Base-by-base conservation (phyloP, 2,797 vertebrate species). In the Amazonetta brasiliensis region DNA sequence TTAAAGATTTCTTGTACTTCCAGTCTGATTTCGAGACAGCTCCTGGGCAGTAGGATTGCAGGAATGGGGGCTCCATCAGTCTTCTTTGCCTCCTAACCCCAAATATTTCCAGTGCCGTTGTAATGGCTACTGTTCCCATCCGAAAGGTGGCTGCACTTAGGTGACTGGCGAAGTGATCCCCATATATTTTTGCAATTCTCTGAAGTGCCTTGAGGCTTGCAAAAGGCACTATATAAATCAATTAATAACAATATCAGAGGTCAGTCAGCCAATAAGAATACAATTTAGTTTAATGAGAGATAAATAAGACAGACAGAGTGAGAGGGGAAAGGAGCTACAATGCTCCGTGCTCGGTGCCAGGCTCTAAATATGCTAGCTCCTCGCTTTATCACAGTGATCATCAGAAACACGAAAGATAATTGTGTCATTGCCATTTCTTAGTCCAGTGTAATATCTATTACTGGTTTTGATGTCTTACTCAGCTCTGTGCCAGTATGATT, bases 381-480 rank as follows among this genome's bases (percentile, higher is more conserved):
- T 91, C 35, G 8, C 75, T 94, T 96, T 95, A 85, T 97, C 87
- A 23, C 71, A 74, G 79, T n/a, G 79, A 95, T 96, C 74, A 95
- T 90, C 87, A 94, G 74, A 92, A 94, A 90, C 55, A 71, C 18
- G 7, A 88, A 87, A 94, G 91, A 95, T 90, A 94, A 95, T 91
- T 46, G 52, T 95, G 89, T 85, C 90, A 73, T 85, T 96, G 90
- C 85, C 80, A 55, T 97, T 97, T 94, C 94, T 90, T 87, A 94
- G 96, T 97, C 97, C 96, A 90, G 92, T 83, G 78, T 96, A 94
- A 96, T 97, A 97, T 97, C 97, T 97, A 35, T 94, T 93, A 81
- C 91, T 96, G 96, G 94, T 97, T 97, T 97, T 98, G 98, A 98
- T 97, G 97, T 98, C 98, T 98, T 96, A 97, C 95, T 98, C 94